phyloP scores from a whole-genome alignment of 2,888 invertebrate species.

The Yponomeuta cagnagella region DNA sequence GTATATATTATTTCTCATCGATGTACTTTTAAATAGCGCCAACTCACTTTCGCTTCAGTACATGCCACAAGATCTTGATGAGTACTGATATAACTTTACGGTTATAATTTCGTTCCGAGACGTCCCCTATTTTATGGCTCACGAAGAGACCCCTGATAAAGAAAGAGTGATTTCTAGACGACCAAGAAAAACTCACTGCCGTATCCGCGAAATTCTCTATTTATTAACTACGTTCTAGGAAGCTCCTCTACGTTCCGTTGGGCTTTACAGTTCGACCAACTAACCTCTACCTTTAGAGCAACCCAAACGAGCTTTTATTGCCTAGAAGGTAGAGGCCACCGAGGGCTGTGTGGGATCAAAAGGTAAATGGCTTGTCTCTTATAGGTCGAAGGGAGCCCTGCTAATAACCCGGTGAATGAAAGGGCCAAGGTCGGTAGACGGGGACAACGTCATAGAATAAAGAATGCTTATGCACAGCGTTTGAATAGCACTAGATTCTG shows the following conservation, averaged over 20 bases:
- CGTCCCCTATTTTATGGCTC: too few species aligned
- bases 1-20: too few species aligned
- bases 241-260: slow-evolving; percentile 45
- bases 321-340: background rate
- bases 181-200: background rate
- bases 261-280: slow-evolving; percentile 5
- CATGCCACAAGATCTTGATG: too few species aligned
- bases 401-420: slow-evolving; percentile 31
- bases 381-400: slow-evolving; percentile 13
- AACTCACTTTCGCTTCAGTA: too few species aligned
- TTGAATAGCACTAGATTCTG: too few species aligned
- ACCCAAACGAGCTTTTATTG: background rate
- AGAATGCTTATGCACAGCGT: background rate
- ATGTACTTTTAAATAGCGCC: too few species aligned
- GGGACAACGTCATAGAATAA: background rate
- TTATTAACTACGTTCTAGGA: slow-evolving; percentile 13
- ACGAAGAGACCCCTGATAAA: too few species aligned
- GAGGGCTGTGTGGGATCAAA: background rate
- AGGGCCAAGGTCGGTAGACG: slow-evolving; percentile 44
- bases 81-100: too few species aligned
- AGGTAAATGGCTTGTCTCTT: background rate
- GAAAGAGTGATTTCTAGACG: too few species aligned
- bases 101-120: too few species aligned
- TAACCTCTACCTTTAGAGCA: background rate
- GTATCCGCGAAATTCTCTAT: background rate